Conservation (phyloP, 2,113 vertebrate genomes). For the Aptenodytes forsteri region DNA sequence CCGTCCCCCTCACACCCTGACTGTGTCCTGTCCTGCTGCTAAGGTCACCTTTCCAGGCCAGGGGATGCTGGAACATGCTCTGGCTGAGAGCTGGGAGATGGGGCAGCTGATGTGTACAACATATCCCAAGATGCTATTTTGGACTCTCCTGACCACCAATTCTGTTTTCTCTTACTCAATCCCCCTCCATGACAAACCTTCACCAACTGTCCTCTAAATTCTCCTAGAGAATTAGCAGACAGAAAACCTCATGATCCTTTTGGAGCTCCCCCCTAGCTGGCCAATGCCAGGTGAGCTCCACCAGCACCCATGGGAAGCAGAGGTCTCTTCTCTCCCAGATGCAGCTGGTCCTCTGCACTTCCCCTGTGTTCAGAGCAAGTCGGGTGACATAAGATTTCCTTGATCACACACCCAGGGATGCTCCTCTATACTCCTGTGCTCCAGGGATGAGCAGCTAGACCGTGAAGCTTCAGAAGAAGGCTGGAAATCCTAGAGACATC, state of each 20-base stretch:
- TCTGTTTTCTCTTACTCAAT: not conserved
- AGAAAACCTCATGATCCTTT: not conserved
- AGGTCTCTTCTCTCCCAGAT: not conserved
- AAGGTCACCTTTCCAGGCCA: not conserved
- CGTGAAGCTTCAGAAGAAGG: not conserved
- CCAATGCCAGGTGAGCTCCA: not conserved
- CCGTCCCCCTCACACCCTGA: not conserved
- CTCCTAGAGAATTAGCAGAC: not conserved
- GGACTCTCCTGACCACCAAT: not conserved
- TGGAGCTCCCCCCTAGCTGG: not conserved
- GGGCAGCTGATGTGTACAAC: not conserved
- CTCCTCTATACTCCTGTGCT: not conserved
- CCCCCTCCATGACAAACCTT: not conserved
- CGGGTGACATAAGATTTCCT: not conserved
- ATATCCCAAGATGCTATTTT: not conserved
- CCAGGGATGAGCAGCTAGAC: not conserved
- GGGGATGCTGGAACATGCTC: not conserved
- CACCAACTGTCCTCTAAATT: not conserved
- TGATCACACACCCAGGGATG: too few relatives aligned
- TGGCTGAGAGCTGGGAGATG: not conserved
- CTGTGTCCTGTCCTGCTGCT: not conserved
- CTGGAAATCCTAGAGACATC: not conserved
- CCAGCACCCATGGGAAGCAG: not conserved
- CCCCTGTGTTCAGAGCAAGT: not conserved
- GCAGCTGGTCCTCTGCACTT: not conserved